These are phyloP conservation scores for Micronisus gabar DNA, from an alignment of 2,113 vertebrate species.

Conservation along the genomic window DNA sequence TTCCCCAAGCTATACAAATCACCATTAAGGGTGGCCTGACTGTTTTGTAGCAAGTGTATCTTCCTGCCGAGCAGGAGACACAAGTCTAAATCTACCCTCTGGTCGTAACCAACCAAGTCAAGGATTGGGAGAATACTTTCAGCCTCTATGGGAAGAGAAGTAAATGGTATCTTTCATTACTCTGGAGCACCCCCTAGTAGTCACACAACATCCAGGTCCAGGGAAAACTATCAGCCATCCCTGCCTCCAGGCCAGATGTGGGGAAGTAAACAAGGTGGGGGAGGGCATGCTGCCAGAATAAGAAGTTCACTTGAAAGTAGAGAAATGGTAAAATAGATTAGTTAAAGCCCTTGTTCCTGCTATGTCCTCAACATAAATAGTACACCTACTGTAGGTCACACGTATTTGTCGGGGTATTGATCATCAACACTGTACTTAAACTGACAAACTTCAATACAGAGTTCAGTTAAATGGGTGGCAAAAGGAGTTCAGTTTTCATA, in stretches of 20 bases:
- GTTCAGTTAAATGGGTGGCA: background rate
- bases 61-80: conserved; percentile 64
- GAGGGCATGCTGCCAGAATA: background rate
- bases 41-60: conserved; percentile 18
- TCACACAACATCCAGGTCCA: background rate
- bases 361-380: background rate
- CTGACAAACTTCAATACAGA: background rate
- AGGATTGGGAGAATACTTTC: conserved; percentile 45
- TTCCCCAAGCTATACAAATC: conserved; percentile 71
- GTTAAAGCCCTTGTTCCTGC: background rate
- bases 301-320: background rate
- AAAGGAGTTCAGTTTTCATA: background rate
- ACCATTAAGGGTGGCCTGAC: conserved; percentile 42
- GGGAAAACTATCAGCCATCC: background rate
- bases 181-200: conserved; percentile 68
- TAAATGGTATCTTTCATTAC: conserved; percentile 16
- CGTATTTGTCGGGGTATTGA: background rate
- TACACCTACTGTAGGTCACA: background rate
- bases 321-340: background rate
- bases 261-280: background rate
- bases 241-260: background rate
- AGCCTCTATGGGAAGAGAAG: conserved; percentile 16
- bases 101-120: conserved; percentile 34
- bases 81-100: conserved; percentile 59
- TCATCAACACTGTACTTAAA: background rate